phyloP scores from a whole-genome alignment of 2,888 invertebrate genomes.

The Parnassius apollo region DNA sequence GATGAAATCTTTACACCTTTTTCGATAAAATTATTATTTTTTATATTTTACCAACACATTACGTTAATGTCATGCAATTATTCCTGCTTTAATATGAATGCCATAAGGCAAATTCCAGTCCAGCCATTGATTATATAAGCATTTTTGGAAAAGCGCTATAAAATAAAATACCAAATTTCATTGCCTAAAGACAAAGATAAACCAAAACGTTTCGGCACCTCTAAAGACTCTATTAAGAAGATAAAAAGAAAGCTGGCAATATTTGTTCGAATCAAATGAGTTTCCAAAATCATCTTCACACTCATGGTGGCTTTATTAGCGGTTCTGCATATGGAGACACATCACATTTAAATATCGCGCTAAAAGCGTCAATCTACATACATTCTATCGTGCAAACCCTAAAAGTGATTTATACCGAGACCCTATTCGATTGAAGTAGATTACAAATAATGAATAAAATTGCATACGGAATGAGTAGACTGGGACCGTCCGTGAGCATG shows the following conservation, averaged over 20 bases:
- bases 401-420: conserved; percentile 78
- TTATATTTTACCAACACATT: too few species aligned
- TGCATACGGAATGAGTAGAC: conserved; percentile 79
- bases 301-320: conserved; percentile 63
- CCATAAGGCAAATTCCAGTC: too few species aligned
- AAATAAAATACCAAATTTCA: too few species aligned
- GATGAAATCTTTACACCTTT: too few species aligned
- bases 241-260: conserved; percentile 63
- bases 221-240: conserved; percentile 60
- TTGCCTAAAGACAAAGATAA: too few species aligned
- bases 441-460: conserved; percentile 82
- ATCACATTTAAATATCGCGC: conserved; percentile 77
- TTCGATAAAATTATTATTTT: too few species aligned
- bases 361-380: conserved; percentile 79
- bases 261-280: conserved; percentile 78
- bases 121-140: too few species aligned
- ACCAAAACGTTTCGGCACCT: conserved; percentile 43
- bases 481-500: conserved; percentile 60
- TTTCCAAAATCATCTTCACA: conserved; percentile 55
- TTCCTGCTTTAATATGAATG: too few species aligned
- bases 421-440: conserved; percentile 79
- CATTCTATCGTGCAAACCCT: conserved; percentile 73
- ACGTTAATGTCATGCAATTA: too few species aligned
- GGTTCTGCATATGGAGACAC: conserved; percentile 54
- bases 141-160: too few species aligned